Evolutionary conservation across 1,140 invertebrate species (phyloP).

Genomic region (Anagrus nilaparvatae): DNA sequence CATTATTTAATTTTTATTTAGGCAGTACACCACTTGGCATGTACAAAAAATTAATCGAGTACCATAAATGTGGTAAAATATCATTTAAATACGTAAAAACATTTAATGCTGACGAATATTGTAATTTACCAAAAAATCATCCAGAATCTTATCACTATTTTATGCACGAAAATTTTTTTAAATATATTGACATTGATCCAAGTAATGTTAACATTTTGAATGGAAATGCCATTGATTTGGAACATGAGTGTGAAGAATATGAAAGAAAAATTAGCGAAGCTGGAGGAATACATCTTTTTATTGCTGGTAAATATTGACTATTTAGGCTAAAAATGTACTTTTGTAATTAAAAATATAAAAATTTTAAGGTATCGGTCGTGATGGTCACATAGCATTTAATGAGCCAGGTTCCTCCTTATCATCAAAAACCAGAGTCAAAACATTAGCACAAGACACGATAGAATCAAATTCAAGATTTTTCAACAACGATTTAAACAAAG

Average conservation of each 20-base stretch:
- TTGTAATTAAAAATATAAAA: conserved; percentile 13
- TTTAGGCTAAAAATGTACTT: not conserved
- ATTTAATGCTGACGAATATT: conserved; percentile 99
- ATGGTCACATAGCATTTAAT: conserved; percentile 99
- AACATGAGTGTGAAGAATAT: conserved; percentile 78
- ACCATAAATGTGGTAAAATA: conserved; percentile 77
- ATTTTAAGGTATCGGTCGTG: conserved; percentile 81
- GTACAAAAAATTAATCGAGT: conserved; percentile 90
- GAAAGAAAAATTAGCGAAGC: conserved; percentile 80
- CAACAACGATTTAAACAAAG: conserved; percentile 84
- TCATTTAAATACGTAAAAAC: conserved; percentile 98
- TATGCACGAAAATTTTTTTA: conserved; percentile 98
- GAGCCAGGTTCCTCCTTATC: conserved; percentile 90
- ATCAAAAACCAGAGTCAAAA: conserved; percentile 92
- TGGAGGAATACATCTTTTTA: conserved; percentile 91
- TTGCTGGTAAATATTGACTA: conserved; percentile 62
- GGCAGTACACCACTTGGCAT: conserved; percentile 93
- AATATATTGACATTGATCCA: conserved; percentile 95
- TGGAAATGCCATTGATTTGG: conserved; percentile 85
- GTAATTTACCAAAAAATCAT: conserved; percentile 85
- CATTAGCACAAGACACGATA: conserved; percentile 90
- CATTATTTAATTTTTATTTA: conserved; percentile 30
- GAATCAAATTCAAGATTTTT: conserved; percentile 97
- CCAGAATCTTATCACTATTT: conserved; percentile 97
- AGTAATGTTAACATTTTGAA: conserved; percentile 88